phyloP scores from a whole-genome alignment of 2,113 vertebrate genomes.

The Lepus europaeus region DNA sequence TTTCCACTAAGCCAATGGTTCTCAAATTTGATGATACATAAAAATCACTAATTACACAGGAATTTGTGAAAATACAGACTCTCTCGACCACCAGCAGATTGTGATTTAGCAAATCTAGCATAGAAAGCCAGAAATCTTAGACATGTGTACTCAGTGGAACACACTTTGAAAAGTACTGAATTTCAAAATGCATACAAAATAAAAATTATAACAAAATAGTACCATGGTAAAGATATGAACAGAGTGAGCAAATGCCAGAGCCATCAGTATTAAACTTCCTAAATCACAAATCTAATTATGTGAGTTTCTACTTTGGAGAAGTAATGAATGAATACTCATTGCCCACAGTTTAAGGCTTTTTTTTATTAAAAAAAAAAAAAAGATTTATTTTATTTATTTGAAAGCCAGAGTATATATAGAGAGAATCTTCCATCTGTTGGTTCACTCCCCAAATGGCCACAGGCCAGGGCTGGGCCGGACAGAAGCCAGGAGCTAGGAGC shows the following conservation, averaged over 20 bases:
- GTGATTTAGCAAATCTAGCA: constrained; percentile 23
- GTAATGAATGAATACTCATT: neutral
- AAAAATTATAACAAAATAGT: constrained; percentile 34
- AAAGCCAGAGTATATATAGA: too few species aligned
- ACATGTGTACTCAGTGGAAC: neutral
- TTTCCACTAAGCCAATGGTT: constrained; percentile 25
- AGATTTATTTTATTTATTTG: too few species aligned
- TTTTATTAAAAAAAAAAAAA: neutral
- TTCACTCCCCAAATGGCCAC: too few species aligned
- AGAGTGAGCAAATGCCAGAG: neutral
- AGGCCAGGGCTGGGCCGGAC: too few species aligned
- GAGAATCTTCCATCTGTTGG: too few species aligned
- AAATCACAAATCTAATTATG: constrained; percentile 50
- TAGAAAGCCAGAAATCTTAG: constrained; percentile 27
- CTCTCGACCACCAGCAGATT: constrained; percentile 42
- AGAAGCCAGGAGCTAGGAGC: too few species aligned
- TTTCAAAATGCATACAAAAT: constrained; percentile 28
- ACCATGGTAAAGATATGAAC: constrained; percentile 45
- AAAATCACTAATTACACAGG: constrained; percentile 19
- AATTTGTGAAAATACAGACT: constrained; percentile 35
- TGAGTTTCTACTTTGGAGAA: constrained; percentile 60
- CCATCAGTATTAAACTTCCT: constrained; percentile 9
- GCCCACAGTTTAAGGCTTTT: neutral
- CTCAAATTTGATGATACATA: constrained; percentile 56
- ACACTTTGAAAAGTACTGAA: constrained; percentile 56